These are phyloP conservation scores for Rhopilema esculentum DNA, from an alignment of 30 jellyfish, hydroid and myxozoan genomes.

Conservation along the genomic window DNA sequence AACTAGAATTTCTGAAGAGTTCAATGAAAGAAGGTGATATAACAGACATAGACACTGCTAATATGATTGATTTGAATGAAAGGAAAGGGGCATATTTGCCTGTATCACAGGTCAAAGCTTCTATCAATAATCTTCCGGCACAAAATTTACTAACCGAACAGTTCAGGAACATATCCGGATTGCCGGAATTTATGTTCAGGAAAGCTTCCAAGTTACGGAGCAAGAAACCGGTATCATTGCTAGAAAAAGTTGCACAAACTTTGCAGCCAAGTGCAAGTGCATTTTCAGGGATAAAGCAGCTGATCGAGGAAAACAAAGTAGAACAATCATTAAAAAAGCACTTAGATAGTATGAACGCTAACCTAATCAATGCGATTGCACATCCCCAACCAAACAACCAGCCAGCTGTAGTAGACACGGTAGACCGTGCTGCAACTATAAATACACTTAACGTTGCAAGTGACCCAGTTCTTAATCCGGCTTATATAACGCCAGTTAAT, in stretches of 20 bases:
- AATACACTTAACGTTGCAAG: constrained; percentile 31
- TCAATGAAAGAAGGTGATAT: constrained; percentile 46
- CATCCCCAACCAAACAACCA: constrained; percentile 17
- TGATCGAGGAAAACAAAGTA: constrained; percentile 65
- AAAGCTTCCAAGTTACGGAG: not conserved
- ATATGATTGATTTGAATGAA: constrained; percentile 55
- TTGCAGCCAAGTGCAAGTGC: constrained; percentile 57
- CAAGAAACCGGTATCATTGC: constrained; percentile 22
- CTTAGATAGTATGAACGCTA: constrained; percentile 35
- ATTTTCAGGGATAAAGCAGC: constrained; percentile 59
- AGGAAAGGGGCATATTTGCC: constrained; percentile 72
- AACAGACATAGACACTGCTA: constrained; percentile 53
- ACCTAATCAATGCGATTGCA: constrained; percentile 1
- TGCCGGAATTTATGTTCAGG: constrained; percentile 52
- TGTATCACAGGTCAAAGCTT: constrained; percentile 20
- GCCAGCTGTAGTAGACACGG: constrained; percentile 28
- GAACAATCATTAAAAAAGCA: constrained; percentile 63
- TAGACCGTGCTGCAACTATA: not conserved
- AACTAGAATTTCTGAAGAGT: constrained; percentile 7
- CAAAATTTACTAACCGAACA: constrained; percentile 43
- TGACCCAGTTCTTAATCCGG: constrained; percentile 1
- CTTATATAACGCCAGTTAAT: constrained; percentile 68
- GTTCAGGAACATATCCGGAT: constrained; percentile 48
- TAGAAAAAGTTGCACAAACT: constrained; percentile 49
- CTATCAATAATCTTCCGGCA: not conserved